These are phyloP conservation scores for Apteryx mantelli DNA, from an alignment of 2,113 vertebrate genomes.

Conservation along the genomic window DNA sequence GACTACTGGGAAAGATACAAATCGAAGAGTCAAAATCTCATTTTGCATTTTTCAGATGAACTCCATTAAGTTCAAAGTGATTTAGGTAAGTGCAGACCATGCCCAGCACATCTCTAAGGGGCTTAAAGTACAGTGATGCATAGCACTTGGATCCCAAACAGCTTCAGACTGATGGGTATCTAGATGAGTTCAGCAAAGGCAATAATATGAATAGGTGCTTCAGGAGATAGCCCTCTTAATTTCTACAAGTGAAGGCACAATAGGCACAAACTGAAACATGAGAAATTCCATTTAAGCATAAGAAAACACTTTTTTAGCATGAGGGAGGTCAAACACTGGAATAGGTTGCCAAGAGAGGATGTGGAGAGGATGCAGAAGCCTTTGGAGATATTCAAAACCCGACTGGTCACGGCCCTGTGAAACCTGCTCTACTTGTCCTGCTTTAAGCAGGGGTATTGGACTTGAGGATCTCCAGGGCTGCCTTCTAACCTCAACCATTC, in stretches of 20 bases:
- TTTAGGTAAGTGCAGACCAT: neutral
- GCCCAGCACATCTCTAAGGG: neutral
- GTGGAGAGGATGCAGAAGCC: neutral
- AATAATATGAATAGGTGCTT: neutral
- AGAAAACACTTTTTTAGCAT: neutral
- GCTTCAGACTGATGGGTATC: neutral
- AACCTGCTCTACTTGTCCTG: neutral
- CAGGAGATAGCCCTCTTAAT: neutral
- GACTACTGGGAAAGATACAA: neutral
- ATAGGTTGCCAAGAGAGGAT: neutral
- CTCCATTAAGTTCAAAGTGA: neutral
- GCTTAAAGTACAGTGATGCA: neutral
- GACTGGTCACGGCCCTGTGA: neutral
- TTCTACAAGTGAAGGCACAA: neutral
- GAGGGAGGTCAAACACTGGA: neutral
- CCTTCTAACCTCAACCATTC: neutral
- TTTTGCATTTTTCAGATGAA: neutral
- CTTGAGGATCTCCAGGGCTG: rapidly evolving
- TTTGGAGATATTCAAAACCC: neutral
- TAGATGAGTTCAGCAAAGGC: neutral
- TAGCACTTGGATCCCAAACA: neutral
- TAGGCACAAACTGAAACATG: neutral
- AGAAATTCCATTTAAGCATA: neutral
- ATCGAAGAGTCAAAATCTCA: neutral
- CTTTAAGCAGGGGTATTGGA: neutral